These are phyloP conservation scores for Brachypteracias leptosomus DNA, from an alignment of 2,113 vertebrate species.

Conservation along the genomic window DNA sequence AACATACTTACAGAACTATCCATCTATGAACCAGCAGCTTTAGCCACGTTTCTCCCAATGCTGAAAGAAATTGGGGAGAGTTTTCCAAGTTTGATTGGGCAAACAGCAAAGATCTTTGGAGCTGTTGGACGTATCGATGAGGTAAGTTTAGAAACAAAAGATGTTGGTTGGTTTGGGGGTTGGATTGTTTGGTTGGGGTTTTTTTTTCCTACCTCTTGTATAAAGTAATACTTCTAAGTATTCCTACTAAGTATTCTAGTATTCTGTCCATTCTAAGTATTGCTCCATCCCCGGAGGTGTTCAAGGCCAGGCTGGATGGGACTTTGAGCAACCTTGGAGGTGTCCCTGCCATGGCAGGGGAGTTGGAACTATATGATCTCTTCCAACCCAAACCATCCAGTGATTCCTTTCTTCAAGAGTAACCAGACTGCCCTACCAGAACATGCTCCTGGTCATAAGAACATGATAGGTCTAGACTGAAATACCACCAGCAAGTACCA, in stretches of 20 bases:
- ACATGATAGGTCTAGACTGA: fast-evolving
- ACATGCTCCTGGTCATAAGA: neutral
- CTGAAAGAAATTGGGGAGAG: conserved; percentile 81
- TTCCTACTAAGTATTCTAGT: neutral
- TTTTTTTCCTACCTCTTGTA: neutral
- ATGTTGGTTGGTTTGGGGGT: neutral
- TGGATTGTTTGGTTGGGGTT: neutral
- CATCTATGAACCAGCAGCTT: conserved; percentile 79
- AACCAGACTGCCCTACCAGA: neutral
- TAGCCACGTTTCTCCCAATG: conserved; percentile 77
- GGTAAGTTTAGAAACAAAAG: conserved; percentile 55
- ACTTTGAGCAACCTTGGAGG: too few relatives aligned
- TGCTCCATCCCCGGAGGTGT: too few relatives aligned
- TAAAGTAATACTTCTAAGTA: neutral
- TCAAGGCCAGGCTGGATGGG: too few relatives aligned
- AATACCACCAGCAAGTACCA: neutral
- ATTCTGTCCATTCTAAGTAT: too few relatives aligned
- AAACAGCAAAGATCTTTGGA: conserved; percentile 87
- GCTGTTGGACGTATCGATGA: conserved; percentile 87
- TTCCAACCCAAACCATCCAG: too few relatives aligned
- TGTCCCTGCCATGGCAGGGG: too few relatives aligned
- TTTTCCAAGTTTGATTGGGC: conserved; percentile 81
- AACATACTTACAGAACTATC: conserved; percentile 83
- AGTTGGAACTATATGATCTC: too few relatives aligned
- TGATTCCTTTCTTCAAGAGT: neutral